Conservation (phyloP, 2,113 vertebrate genomes). For the Bettongia penicillata region DNA sequence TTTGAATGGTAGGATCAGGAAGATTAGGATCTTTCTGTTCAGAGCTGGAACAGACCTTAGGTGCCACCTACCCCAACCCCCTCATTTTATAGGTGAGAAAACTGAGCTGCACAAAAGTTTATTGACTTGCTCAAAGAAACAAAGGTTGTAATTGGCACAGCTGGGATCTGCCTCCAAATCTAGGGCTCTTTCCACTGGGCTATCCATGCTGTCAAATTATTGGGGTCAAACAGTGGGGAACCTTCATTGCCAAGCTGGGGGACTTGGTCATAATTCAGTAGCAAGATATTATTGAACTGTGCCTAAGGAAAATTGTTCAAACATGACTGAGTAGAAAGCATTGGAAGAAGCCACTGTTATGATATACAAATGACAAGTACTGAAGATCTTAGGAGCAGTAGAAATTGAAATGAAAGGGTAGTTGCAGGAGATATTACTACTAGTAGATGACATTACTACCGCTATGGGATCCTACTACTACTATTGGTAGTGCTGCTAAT, state of each 20-base stretch:
- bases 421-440: neutral
- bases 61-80: neutral
- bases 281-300: neutral
- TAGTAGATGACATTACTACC: too few species aligned
- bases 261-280: neutral
- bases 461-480: too few species aligned
- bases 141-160: neutral
- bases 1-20: neutral
- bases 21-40: neutral
- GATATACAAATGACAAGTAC: neutral
- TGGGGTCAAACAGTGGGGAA: neutral
- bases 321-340: neutral
- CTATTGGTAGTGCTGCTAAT: too few species aligned
- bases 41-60: neutral
- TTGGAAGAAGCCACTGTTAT: neutral
- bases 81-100: neutral
- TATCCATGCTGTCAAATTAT: neutral
- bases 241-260: neutral
- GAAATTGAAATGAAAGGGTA: neutral
- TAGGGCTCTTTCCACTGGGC: neutral
- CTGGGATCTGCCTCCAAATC: neutral
- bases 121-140: neutral
- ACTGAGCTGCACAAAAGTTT: neutral
- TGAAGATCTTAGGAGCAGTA: neutral
- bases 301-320: neutral